Evolutionary conservation across 2,888 invertebrate genomes (phyloP), one percentile per base, ranked within the genome.

Genomic region (Alsophila aescularia): DNA sequence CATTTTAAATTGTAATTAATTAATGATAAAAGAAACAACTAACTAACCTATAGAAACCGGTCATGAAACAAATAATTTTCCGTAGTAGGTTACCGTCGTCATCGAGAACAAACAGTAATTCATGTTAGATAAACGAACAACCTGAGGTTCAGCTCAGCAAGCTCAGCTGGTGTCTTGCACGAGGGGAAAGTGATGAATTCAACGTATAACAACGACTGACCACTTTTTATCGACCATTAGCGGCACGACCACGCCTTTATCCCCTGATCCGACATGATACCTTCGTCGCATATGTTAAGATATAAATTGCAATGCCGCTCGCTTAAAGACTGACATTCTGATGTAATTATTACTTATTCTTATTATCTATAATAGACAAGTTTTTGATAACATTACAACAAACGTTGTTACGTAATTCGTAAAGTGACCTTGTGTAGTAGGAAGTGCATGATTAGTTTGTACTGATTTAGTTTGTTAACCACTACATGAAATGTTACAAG

Each of bases 101-200:
- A n/a, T 29, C 29, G 29, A 29, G 29, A 29, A 29, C 29, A 29
- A 29, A 0, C 0, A 29, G 29, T 29, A 29, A 29, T 29, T n/a
- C n/a, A 9, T 29, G n/a, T 29, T 68, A 70, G 73, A 65, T 66
- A 69, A 73, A 75, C 75, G 77, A 79, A 73, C 74, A 72, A 67
- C 72, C 62, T 55, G 63, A 54, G 68, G 66, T 69, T 71, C 70
- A 75, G 75, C 76, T 71, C 73, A 43, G 37, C 45, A 69, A 75
- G 74, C 76, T 71, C 73, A 47, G 37, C 45, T 64, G 71, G 74
- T 27, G 45, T 68, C 67, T 63, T 73, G 75, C 70, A 74, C 72
- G 54, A 32, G 67, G 72, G 77, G 83, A 85, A 85, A 85, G 85
- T 85, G 79, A 81, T 75, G 75, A 80, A 78, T 79, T 73, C 72